Conservation (phyloP, 2,797 vertebrate genomes). For the Cynodonichthys magdalenae region DNA sequence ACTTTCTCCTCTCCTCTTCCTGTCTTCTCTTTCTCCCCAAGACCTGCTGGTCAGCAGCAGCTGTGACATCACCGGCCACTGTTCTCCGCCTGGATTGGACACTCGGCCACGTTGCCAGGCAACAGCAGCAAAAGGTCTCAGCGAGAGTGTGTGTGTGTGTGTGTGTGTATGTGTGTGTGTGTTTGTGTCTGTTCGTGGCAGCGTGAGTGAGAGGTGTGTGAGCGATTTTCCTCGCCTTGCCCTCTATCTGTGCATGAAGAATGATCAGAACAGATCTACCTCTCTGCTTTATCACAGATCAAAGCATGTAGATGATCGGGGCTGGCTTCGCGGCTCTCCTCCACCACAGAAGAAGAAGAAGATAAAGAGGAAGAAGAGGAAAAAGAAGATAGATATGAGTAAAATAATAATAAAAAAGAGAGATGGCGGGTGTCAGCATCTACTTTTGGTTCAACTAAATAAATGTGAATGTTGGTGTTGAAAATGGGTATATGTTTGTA, state of each 20-base stretch:
- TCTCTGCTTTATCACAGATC: constrained; percentile 68
- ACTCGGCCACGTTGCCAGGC: constrained; percentile 85
- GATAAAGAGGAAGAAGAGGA: constrained; percentile 56
- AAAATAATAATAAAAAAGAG: constrained; percentile 68
- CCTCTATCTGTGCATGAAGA: constrained; percentile 79
- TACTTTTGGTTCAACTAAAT: constrained; percentile 67
- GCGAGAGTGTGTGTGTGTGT: constrained; percentile 53
- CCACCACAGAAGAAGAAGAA: constrained; percentile 62
- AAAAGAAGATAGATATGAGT: constrained; percentile 63
- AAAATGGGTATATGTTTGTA: constrained; percentile 56
- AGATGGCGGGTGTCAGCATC: constrained; percentile 64
- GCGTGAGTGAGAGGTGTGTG: constrained; percentile 76
- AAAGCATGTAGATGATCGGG: constrained; percentile 74
- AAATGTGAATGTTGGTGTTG: constrained; percentile 66
- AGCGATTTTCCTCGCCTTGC: constrained; percentile 75
- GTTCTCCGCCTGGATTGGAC: constrained; percentile 83
- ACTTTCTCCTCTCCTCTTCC: constrained; percentile 66
- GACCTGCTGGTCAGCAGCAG: constrained; percentile 82
- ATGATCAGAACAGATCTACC: constrained; percentile 73
- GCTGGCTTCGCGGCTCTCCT: constrained; percentile 43
- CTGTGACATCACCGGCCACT: constrained; percentile 86
- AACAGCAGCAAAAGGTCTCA: constrained; percentile 86
- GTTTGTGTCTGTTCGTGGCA: constrained; percentile 78
- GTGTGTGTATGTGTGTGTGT: constrained; percentile 49
- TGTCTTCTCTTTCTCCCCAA: constrained; percentile 52